These are phyloP conservation scores for Brachypterus glaber DNA, from an alignment of 2,888 invertebrate species.

Conservation along the genomic window DNA sequence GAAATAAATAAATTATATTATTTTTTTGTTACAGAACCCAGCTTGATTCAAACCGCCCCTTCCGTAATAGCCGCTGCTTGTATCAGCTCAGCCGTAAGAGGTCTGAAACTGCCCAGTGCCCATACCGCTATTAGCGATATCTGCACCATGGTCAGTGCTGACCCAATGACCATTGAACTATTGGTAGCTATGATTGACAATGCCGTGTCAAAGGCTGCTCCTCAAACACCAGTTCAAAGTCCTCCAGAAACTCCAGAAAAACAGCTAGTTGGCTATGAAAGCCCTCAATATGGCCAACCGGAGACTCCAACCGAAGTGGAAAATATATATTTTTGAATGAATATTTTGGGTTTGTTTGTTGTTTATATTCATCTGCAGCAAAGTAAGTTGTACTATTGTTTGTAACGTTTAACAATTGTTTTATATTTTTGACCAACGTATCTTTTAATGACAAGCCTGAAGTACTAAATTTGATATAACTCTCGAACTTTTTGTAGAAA, in stretches of 20 bases:
- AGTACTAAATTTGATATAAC: no score
- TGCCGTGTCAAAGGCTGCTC: conserved; percentile 44
- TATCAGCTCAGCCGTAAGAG: conserved; percentile 58
- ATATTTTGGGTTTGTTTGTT: no score
- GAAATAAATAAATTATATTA: no score
- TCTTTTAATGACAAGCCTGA: no score
- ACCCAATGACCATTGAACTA: conserved; percentile 45
- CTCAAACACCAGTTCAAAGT: conserved; percentile 25
- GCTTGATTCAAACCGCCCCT: conserved; percentile 59
- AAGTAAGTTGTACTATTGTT: no score
- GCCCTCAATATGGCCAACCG: conserved; percentile 37
- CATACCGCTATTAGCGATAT: conserved; percentile 35
- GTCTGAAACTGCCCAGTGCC: conserved; percentile 45
- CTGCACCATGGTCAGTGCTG: conserved; percentile 43
- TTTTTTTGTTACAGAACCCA: conserved; percentile 53
- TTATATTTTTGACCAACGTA: no score
- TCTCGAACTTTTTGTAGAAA: no score
- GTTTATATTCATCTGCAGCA: no score
- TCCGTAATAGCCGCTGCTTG: conserved; percentile 63
- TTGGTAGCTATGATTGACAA: conserved; percentile 50
- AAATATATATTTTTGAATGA: conserved; percentile 35
- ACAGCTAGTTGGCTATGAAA: conserved; percentile 28
- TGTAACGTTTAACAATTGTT: no score
- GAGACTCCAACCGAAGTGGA: conserved; percentile 41
- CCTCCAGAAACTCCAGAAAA: conserved; percentile 17